Percentiles rank a stretch among this genome's conserved stretches.
Evolutionary conservation across 2,113 vertebrate species (phyloP).

Genomic region (Arenaria interpres): DNA sequence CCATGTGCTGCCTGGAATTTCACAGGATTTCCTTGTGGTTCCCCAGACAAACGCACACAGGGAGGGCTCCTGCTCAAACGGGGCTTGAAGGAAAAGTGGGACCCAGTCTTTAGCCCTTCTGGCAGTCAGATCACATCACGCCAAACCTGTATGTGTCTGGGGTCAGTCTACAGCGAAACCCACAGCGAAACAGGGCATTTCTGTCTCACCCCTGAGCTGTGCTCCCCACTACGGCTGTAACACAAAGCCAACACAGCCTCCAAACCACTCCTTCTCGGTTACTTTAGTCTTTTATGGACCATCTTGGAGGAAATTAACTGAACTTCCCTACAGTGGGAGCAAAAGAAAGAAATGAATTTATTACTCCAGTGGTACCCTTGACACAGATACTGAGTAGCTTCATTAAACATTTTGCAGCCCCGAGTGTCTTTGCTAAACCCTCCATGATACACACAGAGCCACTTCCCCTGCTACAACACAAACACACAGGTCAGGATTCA

Average conservation of each 20-base stretch:
- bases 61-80: background rate
- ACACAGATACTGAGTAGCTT: background rate
- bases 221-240: background rate
- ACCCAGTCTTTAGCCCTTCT: background rate
- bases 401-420: background rate
- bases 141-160: background rate
- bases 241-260: background rate
- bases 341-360: background rate
- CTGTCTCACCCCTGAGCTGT: background rate
- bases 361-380: background rate
- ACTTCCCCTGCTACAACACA: background rate
- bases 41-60: rapidly evolving
- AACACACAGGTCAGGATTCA: background rate
- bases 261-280: background rate
- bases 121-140: background rate
- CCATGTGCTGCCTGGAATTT: background rate
- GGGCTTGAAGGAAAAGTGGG: background rate
- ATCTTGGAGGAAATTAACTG: background rate
- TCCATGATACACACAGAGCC: background rate
- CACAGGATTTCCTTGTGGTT: background rate
- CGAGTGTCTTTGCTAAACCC: background rate
- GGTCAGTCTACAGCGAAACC: background rate
- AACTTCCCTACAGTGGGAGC: background rate
- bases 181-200: background rate
- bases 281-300: background rate